Percentiles rank a stretch among this genome's conserved stretches.
Conservation (phyloP, 1,140 invertebrate species). For the Limonius californicus region DNA sequence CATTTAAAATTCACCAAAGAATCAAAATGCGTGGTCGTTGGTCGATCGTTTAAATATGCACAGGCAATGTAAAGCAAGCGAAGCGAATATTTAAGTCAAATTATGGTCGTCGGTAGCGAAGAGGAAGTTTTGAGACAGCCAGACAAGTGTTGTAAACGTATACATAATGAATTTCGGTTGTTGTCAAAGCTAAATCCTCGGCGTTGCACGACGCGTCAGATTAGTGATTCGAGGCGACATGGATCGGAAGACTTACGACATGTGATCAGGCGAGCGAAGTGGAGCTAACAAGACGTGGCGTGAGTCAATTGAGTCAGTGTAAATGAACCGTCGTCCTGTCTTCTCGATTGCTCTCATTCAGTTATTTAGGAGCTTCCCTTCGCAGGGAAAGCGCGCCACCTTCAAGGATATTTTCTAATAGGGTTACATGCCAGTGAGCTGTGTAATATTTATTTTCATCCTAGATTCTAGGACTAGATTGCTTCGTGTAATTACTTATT, state of each 20-base stretch:
- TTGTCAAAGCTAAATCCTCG: slow-evolving; percentile 28
- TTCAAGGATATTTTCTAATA: neutral
- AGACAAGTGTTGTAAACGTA: slow-evolving; percentile 9
- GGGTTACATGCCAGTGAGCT: neutral
- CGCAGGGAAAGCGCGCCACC: neutral
- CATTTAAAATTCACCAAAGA: too few species aligned
- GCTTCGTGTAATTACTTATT: too few species aligned
- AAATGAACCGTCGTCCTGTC: slow-evolving; percentile 35
- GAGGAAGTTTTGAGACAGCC: neutral
- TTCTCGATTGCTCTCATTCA: slow-evolving; percentile 35
- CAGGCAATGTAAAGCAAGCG: too few species aligned
- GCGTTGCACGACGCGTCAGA: slow-evolving; percentile 20
- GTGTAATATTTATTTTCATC: too few species aligned
- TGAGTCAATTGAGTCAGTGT: slow-evolving; percentile 37
- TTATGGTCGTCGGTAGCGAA: too few species aligned
- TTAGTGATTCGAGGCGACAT: slow-evolving; percentile 24
- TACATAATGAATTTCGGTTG: slow-evolving; percentile 20
- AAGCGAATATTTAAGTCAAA: too few species aligned
- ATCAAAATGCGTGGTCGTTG: too few species aligned
- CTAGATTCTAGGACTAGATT: too few species aligned
- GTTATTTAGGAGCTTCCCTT: slow-evolving; percentile 17
- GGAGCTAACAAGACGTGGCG: slow-evolving; percentile 34
- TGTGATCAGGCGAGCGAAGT: slow-evolving; percentile 34
- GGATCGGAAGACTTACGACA: slow-evolving; percentile 34
- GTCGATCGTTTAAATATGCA: too few species aligned